Base-by-base conservation (phyloP, 2,113 vertebrate genomes). In the Clarias macrocephalus region DNA sequence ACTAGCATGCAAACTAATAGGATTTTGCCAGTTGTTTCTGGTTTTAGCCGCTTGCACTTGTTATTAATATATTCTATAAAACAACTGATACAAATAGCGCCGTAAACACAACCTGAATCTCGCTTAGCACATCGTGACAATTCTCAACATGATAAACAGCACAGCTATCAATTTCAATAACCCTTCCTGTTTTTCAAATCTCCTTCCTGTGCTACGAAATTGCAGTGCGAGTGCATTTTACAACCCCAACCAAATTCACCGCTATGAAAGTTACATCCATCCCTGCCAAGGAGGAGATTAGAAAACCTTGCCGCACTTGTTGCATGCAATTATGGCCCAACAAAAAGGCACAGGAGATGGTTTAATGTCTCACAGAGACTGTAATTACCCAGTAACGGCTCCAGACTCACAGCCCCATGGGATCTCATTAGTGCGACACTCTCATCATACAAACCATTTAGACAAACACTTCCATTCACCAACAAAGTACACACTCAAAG, bases 401-500 rank as follows among this genome's bases (percentile, higher is more conserved):
- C 92, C 93, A 95, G 95, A 95, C 93, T 70, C 91, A 90, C 87
- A 66, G 94, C 97, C 97, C 96, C 97, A 91, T 63, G 96, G 96
- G 97, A 97, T 92, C 97, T 97, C 94, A 98, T 97, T 97, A 98
- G 90, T 87, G 94, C 91, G 94, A 95, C 94, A 92, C 94, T 93
- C 95, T 95, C 95, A 94, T 96, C 95, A 93, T 93, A 95, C 92
- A 84, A 91, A 94, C 93, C 93, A 94, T 95, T 96, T 95, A 95
- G 91, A 96, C 94, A 96, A 95, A 95, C 94, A 96, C 95, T 95
- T 95, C 95, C 93, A 96, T 95, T 96, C 95, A 95, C 94, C 94
- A 93, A 95, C 96, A 95, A 96, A 95, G 94, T 95, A 96, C 94
- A 95, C 94, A 96, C 94, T 93, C 93, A 96, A 93, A 94, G 94